Percentiles rank a stretch among this genome's conserved stretches.
Conservation (phyloP, 2,113 vertebrate genomes). For the Neolamprologus cancellatus region DNA sequence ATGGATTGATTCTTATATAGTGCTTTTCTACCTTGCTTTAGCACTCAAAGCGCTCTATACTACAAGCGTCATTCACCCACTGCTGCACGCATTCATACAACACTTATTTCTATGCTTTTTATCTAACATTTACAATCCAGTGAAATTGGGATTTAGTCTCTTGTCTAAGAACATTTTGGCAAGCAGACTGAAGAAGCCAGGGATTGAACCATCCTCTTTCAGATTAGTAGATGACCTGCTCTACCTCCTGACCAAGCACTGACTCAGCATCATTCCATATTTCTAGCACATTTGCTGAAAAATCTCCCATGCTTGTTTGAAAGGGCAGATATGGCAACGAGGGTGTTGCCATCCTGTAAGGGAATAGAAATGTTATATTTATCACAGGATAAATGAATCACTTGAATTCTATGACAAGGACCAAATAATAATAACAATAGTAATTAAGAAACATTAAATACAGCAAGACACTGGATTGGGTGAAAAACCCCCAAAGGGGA, state of each 20-base stretch:
- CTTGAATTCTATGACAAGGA: not conserved
- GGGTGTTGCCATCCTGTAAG: not conserved
- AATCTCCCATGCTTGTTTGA: not conserved
- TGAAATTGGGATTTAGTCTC: not conserved
- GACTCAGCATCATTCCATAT: not conserved
- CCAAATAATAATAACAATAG: not conserved
- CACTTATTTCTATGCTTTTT: not conserved
- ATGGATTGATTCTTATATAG: not conserved
- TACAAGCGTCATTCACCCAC: not conserved
- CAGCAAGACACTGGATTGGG: not conserved
- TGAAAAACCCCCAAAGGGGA: not conserved
- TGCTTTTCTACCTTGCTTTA: fast-evolving
- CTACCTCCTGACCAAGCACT: not conserved
- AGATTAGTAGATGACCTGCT: not conserved
- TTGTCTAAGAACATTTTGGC: not conserved
- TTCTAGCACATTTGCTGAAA: not conserved
- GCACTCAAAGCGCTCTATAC: not conserved
- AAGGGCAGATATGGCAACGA: not conserved
- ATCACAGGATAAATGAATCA: not conserved
- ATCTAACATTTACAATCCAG: not conserved
- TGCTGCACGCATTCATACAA: not conserved
- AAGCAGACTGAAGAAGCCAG: not conserved
- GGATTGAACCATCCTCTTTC: not conserved
- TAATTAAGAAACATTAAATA: not conserved
- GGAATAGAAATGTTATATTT: not conserved